Conservation (phyloP, 2,797 vertebrate genomes). For the Enteromius fasciolatus region DNA sequence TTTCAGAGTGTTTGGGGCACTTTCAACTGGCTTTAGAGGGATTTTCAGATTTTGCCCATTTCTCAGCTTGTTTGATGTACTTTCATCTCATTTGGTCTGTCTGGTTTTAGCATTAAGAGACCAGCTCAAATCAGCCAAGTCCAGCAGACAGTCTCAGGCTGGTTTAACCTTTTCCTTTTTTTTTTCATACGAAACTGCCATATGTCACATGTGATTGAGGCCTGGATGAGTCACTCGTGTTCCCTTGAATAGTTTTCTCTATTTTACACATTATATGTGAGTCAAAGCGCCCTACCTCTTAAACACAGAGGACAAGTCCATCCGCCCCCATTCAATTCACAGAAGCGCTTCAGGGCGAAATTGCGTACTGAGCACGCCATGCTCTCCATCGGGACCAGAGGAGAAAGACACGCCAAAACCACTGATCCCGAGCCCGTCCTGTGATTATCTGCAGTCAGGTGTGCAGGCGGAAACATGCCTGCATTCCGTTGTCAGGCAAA, state of each 20-base stretch:
- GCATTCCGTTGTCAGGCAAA: constrained; percentile 47
- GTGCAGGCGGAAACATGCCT: constrained; percentile 56
- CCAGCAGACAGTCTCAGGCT: not conserved
- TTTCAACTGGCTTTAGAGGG: not conserved
- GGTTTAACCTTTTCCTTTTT: not conserved
- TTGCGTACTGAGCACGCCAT: constrained; percentile 25
- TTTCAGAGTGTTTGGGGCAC: not conserved
- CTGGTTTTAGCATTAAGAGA: not conserved
- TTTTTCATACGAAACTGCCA: not conserved
- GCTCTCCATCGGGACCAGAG: constrained; percentile 35
- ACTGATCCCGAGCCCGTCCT: constrained; percentile 14
- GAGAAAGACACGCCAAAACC: constrained; percentile 22
- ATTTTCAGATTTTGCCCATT: not conserved
- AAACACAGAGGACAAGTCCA: constrained; percentile 30
- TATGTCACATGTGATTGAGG: not conserved
- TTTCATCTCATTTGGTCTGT: not conserved
- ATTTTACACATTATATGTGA: constrained; percentile 46
- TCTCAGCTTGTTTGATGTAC: not conserved
- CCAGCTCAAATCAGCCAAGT: not conserved
- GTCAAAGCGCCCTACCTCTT: constrained; percentile 49
- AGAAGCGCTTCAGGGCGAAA: constrained; percentile 37
- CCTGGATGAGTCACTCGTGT: constrained; percentile 29
- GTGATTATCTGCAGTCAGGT: not conserved
- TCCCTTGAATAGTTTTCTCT: constrained; percentile 26
- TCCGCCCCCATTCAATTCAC: constrained; percentile 39